Percentiles rank a stretch among this genome's conserved stretches.
Evolutionary conservation across 2,888 invertebrate species (phyloP).

Genomic region (Palloptera scutellata): DNA sequence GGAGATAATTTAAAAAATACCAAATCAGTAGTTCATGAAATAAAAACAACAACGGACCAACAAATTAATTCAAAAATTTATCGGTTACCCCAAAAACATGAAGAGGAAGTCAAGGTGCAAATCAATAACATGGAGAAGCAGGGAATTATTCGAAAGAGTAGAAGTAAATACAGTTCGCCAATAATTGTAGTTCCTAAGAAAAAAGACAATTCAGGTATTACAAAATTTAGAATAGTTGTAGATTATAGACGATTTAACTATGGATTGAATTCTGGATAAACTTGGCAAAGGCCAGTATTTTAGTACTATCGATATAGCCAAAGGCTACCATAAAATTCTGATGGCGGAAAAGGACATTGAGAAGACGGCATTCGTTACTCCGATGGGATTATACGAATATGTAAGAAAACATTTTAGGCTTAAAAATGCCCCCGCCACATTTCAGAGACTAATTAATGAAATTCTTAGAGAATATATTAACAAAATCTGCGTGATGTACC

Average conservation of each 20-base stretch:
- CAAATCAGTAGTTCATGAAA: constrained; percentile 32
- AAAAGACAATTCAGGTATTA: constrained; percentile 10
- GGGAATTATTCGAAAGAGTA: constrained; percentile 33
- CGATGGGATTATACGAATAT: constrained; percentile 2
- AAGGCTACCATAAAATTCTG: constrained; percentile 8
- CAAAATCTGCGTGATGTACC: constrained; percentile 17
- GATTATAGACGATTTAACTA: too few species aligned
- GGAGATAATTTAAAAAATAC: constrained; percentile 33
- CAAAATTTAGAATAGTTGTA: constrained; percentile 8
- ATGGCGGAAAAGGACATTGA: not conserved
- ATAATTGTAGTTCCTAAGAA: constrained; percentile 32
- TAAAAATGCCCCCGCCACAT: constrained; percentile 3
- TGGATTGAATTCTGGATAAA: constrained; percentile 14
- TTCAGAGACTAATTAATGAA: constrained; percentile 10
- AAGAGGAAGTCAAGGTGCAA: constrained; percentile 12
- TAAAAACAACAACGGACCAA: constrained; percentile 32
- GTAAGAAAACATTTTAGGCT: constrained; percentile 9
- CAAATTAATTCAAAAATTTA: constrained; percentile 34
- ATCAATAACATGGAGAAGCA: constrained; percentile 30
- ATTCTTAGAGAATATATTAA: constrained; percentile 30
- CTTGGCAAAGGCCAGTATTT: too few species aligned
- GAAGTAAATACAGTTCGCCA: constrained; percentile 5
- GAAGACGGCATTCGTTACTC: constrained; percentile 18
- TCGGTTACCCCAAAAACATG: constrained; percentile 19
- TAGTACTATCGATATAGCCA: constrained; percentile 5